Conservation (phyloP, 2,888 invertebrate genomes). For the Eupeodes luniger region DNA sequence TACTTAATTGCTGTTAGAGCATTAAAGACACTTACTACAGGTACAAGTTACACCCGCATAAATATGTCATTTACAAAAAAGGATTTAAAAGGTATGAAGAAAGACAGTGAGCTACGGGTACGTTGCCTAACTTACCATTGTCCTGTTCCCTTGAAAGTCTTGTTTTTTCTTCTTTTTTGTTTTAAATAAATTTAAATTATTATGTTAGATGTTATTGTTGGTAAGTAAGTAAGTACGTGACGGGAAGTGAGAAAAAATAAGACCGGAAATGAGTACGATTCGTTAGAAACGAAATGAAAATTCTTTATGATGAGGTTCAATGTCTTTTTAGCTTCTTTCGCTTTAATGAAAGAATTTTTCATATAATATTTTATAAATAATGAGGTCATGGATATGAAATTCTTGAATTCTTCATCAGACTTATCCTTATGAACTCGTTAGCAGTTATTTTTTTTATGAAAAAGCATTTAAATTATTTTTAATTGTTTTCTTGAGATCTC, state of each 20-base stretch:
- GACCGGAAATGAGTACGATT: conserved; percentile 31
- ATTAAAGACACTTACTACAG: conserved; percentile 8
- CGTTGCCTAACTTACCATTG: background rate
- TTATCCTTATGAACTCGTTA: conserved; percentile 14
- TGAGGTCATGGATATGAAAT: conserved; percentile 28
- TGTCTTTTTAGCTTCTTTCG: background rate
- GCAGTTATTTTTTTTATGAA: conserved; percentile 7
- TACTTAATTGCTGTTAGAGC: conserved; percentile 55
- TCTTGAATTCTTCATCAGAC: background rate
- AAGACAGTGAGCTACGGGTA: background rate
- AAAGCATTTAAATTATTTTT: conserved; percentile 33
- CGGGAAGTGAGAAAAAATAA: background rate
- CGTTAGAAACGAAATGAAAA: background rate
- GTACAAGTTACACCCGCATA: background rate
- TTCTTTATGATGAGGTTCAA: conserved; percentile 22
- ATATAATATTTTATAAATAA: background rate
- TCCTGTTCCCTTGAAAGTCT: background rate
- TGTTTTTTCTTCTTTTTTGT: conserved; percentile 3
- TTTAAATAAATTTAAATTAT: conserved; percentile 59
- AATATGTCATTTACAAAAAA: conserved; percentile 1
- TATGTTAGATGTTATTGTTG: conserved; percentile 42
- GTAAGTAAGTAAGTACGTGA: background rate
- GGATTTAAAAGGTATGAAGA: background rate
- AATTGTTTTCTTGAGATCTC: conserved; percentile 19
- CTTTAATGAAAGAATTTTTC: conserved; percentile 1